Base-by-base conservation (phyloP, 2,113 vertebrate species). In the Aptenodytes patagonicus region DNA sequence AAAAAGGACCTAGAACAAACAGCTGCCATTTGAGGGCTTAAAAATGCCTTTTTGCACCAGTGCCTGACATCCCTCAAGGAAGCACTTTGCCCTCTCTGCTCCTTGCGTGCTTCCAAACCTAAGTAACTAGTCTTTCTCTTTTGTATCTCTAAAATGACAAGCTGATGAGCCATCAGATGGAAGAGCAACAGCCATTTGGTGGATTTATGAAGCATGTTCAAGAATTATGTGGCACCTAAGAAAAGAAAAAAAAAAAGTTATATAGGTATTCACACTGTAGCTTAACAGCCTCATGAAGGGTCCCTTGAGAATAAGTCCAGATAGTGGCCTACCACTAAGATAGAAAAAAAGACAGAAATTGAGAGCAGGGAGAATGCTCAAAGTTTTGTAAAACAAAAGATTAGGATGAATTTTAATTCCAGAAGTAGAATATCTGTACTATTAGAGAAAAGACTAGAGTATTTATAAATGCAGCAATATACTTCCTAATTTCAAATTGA, bases 391-490 rank as follows among this genome's bases (percentile, higher is more conserved):
- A 77, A 89, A 47, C 4, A 38, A 57, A 92, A 77, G 10, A 80
- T 80, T 31, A 60, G 12, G n/a, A 54, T 28, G 11, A 46, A 54
- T 90, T 90, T 94, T 85, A 88, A 93, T 90, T 93, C 40, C 82
- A 96, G 86, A 90, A 85, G 28, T 18, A 79, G 55, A 77, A 85
- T 95, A 66, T 65, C 40, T 36, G 61, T 44, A 36, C 18, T 52
- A n/a, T 90, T 83, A 5, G 81, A 86, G 84, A 95, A 92, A 92
- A 75, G 17, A n/a, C 65, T 38, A 69, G 32, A 87, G 73, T 93
- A 91, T 95, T 93, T 95, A 91, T 83, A 89, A 71, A 96, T 83
- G 78, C 65, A 96, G 78, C 69, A 92, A 82, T 93, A 88, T 44
- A 89, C 60, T 62, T 85, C 49, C 40, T 89, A 95, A 89, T 76